Conservation (phyloP, 2,888 invertebrate species). For the Meteorus cinctellus region DNA sequence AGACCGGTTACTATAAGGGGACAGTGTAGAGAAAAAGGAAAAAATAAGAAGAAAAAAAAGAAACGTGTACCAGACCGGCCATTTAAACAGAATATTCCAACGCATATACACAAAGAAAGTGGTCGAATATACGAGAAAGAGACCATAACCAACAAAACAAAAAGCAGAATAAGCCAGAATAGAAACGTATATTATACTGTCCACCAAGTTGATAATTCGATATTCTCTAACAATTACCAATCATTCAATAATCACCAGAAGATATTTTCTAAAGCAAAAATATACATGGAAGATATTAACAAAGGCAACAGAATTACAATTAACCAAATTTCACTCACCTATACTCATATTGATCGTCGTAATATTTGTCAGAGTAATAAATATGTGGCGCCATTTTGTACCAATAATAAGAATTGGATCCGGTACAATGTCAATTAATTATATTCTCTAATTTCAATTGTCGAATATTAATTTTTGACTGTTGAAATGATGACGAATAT, state of each 20-base stretch:
- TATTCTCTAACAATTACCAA: background rate
- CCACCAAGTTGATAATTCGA: background rate
- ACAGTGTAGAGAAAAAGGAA: slow-evolving; percentile 19
- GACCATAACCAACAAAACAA: slow-evolving; percentile 20
- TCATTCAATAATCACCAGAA: background rate
- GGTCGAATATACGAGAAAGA: slow-evolving; percentile 26
- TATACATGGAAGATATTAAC: background rate
- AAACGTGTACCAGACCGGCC: slow-evolving; percentile 40
- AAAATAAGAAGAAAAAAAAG: slow-evolving; percentile 31
- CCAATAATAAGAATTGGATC: slow-evolving; percentile 49
- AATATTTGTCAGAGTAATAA: slow-evolving; percentile 95
- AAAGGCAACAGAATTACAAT: background rate
- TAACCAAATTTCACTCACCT: slow-evolving; percentile 78
- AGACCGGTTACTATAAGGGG: slow-evolving; percentile 20
- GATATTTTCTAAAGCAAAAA: background rate
- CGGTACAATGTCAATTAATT: slow-evolving; percentile 19
- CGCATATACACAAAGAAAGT: background rate
- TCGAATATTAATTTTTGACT: background rate
- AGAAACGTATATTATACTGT: background rate
- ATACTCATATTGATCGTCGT: slow-evolving; percentile 93
- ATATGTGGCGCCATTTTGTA: slow-evolving; percentile 77
- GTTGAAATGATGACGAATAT: background rate
- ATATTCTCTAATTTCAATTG: background rate
- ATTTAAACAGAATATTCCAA: slow-evolving; percentile 45
- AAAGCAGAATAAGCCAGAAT: background rate